These are phyloP conservation scores for Sphaeridia pumilis DNA, from an alignment of 2,888 invertebrate species.

Conservation along the genomic window DNA sequence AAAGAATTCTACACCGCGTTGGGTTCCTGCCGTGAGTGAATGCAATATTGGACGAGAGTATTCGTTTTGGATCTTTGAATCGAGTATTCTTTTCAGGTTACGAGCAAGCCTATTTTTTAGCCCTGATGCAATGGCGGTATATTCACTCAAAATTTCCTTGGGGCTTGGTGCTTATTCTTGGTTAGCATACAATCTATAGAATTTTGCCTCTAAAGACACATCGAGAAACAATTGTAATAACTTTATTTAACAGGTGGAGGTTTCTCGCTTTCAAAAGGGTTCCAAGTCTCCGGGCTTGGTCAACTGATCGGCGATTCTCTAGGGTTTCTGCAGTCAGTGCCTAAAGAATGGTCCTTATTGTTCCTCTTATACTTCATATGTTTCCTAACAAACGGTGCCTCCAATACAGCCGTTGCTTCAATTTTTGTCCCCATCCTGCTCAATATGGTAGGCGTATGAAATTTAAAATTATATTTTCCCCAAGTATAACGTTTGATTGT, in stretches of 20 bases:
- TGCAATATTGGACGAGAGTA: too few relatives aligned
- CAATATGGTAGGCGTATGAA: slow-evolving; percentile 1
- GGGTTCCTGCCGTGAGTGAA: not conserved
- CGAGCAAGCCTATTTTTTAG: not conserved
- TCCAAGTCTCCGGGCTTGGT: not conserved
- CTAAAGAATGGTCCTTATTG: not conserved
- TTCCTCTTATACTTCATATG: not conserved
- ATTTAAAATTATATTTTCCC: not conserved
- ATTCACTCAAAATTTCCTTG: slow-evolving; percentile 6
- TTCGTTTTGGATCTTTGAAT: too few relatives aligned
- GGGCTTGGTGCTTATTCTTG: slow-evolving; percentile 3
- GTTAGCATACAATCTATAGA: too few relatives aligned
- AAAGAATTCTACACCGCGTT: not conserved
- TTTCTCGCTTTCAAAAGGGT: slow-evolving; percentile 1
- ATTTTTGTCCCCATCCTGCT: slow-evolving; percentile 9
- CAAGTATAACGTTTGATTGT: not conserved
- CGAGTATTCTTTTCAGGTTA: slow-evolving; percentile 2
- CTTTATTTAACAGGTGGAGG: slow-evolving; percentile 9
- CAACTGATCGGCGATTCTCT: not conserved
- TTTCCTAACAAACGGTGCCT: slow-evolving; percentile 3
- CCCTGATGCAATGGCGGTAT: slow-evolving; percentile 4
- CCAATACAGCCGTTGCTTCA: slow-evolving; percentile 3
- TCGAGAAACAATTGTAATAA: too few relatives aligned
- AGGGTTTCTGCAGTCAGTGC: not conserved
- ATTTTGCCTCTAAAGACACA: too few relatives aligned